Conservation (phyloP, 2,888 invertebrate species). For the Desoria tigrina region DNA sequence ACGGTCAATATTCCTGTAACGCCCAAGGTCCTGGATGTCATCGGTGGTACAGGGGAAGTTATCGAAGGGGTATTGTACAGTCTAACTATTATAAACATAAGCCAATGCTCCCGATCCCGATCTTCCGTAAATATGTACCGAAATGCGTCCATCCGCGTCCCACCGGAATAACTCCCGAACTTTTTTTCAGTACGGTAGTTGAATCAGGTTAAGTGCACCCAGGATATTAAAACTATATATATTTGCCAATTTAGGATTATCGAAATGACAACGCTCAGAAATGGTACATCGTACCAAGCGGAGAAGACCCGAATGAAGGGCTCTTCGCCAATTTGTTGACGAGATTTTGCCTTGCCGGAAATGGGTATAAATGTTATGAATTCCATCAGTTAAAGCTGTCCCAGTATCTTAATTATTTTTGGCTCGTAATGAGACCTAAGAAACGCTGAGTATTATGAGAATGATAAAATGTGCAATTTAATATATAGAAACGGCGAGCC, state of each 20-base stretch:
- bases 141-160: no score
- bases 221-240: no score
- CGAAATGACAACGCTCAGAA: conserved; percentile 6
- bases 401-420: conserved; percentile 4
- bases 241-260: not conserved
- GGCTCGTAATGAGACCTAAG: no score
- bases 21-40: conserved; percentile 25
- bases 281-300: conserved; percentile 5
- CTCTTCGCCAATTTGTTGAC: conserved; percentile 21
- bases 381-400: no score
- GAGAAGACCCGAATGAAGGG: conserved; percentile 20
- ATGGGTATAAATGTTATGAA: conserved; percentile 22
- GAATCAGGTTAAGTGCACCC: no score
- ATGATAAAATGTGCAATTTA: no score
- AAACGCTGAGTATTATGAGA: no score
- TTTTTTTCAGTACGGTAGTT: no score
- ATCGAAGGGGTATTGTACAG: conserved; percentile 24
- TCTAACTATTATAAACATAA: not conserved
- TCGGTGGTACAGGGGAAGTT: conserved; percentile 23
- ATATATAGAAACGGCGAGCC: conserved; percentile 10
- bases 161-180: no score
- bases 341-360: conserved; percentile 18
- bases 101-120: not conserved
- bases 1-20: conserved; percentile 16
- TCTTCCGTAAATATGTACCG: no score